These are phyloP conservation scores for Melanotaenia duboulayi DNA, from an alignment of 2,113 vertebrate species.

Conservation along the genomic window DNA sequence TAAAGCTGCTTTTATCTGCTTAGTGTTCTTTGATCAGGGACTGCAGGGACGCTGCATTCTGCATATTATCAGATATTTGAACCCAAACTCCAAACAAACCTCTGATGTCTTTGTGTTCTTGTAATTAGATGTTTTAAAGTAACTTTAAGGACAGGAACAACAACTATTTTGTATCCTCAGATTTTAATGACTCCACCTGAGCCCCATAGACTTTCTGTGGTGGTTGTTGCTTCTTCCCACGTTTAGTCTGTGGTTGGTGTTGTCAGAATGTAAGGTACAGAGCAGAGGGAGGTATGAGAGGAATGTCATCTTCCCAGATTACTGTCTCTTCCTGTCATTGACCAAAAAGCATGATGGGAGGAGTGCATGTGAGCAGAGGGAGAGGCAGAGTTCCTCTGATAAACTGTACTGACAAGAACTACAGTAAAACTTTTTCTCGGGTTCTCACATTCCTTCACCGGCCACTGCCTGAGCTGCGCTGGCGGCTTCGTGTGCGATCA, in stretches of 20 bases:
- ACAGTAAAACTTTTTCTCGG: too few species aligned
- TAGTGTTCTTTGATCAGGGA: neutral
- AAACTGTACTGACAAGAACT: neutral
- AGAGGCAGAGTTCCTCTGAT: too few species aligned
- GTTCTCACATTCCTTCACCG: too few species aligned
- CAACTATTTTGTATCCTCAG: too few species aligned
- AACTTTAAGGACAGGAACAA: too few species aligned
- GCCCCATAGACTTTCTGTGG: neutral
- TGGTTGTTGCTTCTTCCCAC: neutral
- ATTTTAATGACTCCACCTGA: neutral
- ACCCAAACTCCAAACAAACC: too few species aligned
- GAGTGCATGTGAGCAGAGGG: neutral
- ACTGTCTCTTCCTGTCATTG: constrained; percentile 50
- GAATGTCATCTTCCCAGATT: constrained; percentile 67
- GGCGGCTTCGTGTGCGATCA: too few species aligned
- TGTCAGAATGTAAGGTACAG: neutral
- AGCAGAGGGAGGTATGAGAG: constrained; percentile 38
- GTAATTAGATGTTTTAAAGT: too few species aligned
- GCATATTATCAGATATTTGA: too few species aligned
- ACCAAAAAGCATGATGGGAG: constrained; percentile 5
- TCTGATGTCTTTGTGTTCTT: too few species aligned
- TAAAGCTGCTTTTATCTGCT: neutral
- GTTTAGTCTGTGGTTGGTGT: neutral
- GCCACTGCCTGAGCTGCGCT: too few species aligned
- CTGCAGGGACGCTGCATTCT: too few species aligned